A percentile compares a stretch with the other conserved stretches of the same genome.
These are phyloP conservation scores for Nemopilema nomurai DNA, from an alignment of 30 jellyfish, hydroid and myxozoan species.

Conservation along the genomic window DNA sequence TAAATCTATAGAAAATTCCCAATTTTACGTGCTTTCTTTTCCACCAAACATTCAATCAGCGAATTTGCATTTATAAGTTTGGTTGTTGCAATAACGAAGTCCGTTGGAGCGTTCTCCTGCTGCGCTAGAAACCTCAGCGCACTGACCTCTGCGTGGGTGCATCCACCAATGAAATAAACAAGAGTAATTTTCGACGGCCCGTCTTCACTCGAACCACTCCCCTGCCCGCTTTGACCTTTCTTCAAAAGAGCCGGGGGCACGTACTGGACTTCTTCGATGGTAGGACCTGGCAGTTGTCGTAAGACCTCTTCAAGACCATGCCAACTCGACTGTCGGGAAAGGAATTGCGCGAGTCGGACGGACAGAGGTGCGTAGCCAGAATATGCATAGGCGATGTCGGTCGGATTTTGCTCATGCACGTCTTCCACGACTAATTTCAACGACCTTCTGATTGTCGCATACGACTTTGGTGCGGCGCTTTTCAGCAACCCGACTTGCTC, in stretches of 20 bases:
- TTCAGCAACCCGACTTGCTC: constrained; percentile 90
- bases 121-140: constrained; percentile 94
- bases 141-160: constrained; percentile 94
- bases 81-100: constrained; percentile 90
- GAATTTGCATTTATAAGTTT: constrained; percentile 84
- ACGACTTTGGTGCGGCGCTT: constrained; percentile 66
- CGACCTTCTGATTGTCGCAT: constrained; percentile 80
- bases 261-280: constrained; percentile 84
- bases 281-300: constrained; percentile 91
- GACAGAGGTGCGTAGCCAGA: constrained; percentile 98
- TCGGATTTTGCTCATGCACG: constrained; percentile 95
- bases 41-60: constrained; percentile 71
- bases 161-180: constrained; percentile 97
- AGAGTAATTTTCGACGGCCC: constrained; percentile 90
- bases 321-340: constrained; percentile 94
- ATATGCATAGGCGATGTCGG: constrained; percentile 93
- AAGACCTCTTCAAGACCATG: constrained; percentile 90
- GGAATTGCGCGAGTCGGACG: constrained; percentile 90
- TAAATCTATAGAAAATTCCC: background rate
- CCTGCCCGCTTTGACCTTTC: constrained; percentile 72
- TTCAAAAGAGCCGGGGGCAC: constrained; percentile 93
- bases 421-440: constrained; percentile 90
- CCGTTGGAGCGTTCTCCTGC: constrained; percentile 94
- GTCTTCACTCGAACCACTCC: constrained; percentile 54
- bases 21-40: background rate